Evolutionary conservation across 2,888 invertebrate genomes (phyloP), one percentile per base, ranked within the genome.

Genomic region (Scaptomyza parva): DNA sequence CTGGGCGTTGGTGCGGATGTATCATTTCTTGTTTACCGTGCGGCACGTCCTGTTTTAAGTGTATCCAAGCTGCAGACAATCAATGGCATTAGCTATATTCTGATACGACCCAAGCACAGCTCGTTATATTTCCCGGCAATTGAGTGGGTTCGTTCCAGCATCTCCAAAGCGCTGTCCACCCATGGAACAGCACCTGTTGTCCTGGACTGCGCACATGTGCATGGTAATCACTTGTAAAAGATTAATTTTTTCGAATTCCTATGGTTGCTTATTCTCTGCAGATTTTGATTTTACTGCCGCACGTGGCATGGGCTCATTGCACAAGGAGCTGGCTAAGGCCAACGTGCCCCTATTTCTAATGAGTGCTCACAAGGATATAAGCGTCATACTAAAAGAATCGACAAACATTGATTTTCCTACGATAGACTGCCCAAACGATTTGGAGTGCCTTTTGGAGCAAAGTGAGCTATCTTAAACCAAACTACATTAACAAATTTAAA

Each of bases 201-300:
- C 7, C 93, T 97, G 7, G 97, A 97, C 90, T 97, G 96, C 87
- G 92, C 95, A 91, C 95, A 95, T 90, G 94, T 97, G 11, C 92
- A 96, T 65, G 95, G 95, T 95, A 89, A 84, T 91, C 7, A 1
- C 8, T 9, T 17, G 37, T 14, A 35, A 35, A 14, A 14, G 14
- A 3, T 2, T 17, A 1, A 24, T 11, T 6, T 14, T 3, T 0
- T 14, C 1, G n/a, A 26, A 26, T 26, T 14, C 18, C 2, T 14
- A 8, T 45, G 22, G 17, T 33, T 1, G 20, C 2, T 14, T 22
- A 18, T 8, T 50, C 6, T 11, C n/a, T 0, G 30, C 24, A 93
- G 96, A 96, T 35, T 96, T 96, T 0, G 97, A 97, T 92, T 97
- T 96, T 89, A 97, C 97, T 7, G 96, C 97, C 17, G 96, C 97